Conservation (phyloP, 2,797 vertebrate species). For the Coregonus ussuriensis region DNA sequence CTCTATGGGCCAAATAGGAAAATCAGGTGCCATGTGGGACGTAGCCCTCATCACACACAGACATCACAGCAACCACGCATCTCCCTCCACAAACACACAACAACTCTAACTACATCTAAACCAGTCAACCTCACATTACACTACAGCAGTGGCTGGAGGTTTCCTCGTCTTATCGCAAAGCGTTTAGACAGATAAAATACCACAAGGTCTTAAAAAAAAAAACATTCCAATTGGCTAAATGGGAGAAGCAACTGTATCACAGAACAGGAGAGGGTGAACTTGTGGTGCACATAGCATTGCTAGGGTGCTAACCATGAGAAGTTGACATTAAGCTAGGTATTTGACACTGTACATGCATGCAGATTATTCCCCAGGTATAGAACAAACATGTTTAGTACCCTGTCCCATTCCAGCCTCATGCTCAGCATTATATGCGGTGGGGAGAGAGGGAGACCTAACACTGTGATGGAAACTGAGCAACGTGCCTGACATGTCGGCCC, state of each 20-base stretch:
- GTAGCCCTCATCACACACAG: background rate
- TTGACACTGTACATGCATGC: background rate
- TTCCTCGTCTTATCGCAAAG: background rate
- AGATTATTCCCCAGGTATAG: background rate
- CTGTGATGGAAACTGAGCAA: slow-evolving; percentile 5
- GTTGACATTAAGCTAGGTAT: background rate
- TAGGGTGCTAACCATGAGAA: background rate
- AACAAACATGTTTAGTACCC: background rate
- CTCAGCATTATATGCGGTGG: background rate
- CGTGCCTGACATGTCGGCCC: background rate
- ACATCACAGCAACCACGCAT: background rate
- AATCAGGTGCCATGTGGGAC: background rate
- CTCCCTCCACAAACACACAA: background rate
- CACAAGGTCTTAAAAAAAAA: background rate
- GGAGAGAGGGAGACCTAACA: background rate
- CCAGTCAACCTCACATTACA: background rate
- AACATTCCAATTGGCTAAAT: background rate
- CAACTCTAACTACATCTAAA: background rate
- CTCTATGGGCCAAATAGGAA: background rate
- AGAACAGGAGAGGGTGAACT: background rate
- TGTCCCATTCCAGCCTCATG: background rate
- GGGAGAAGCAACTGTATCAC: background rate
- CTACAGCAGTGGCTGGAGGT: background rate
- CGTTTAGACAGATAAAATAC: background rate
- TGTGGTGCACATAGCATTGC: background rate